phyloP scores from a whole-genome alignment of 64 coral and sea anemone species.

The Exaiptasia diaphana region DNA sequence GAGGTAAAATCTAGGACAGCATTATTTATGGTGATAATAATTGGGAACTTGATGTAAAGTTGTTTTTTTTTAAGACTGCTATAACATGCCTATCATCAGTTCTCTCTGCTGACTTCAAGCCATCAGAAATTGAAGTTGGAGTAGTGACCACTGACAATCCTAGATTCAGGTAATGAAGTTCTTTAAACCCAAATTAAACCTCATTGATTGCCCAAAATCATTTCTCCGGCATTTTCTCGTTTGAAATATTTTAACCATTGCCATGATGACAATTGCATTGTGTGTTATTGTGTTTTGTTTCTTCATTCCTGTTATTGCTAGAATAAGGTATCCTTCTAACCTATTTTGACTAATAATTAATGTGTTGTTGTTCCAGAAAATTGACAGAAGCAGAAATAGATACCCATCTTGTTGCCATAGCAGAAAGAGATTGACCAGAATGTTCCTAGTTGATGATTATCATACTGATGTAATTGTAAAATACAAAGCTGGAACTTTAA shows the following conservation, averaged over 20 bases:
- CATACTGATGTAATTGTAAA: no score
- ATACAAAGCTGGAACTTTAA: no score
- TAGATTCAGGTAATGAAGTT: conserved; percentile 70
- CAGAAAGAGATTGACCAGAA: conserved; percentile 72
- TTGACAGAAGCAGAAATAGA: conserved; percentile 95
- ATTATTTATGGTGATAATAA: background rate
- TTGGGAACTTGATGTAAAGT: background rate
- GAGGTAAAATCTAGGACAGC: conserved; percentile 37
- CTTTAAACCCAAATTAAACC: background rate
- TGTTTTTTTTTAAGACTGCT: conserved; percentile 61
- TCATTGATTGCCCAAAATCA: background rate
- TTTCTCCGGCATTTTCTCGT: background rate
- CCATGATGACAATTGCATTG: no score
- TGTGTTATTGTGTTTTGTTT: no score
- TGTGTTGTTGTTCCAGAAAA: conserved; percentile 27
- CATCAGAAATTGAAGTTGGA: conserved; percentile 98
- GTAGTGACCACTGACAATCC: conserved; percentile 89
- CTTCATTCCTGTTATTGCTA: no score
- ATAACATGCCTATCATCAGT: conserved; percentile 92
- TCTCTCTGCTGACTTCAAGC: conserved; percentile 97
- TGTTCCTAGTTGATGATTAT: background rate
- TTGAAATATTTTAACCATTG: no score
- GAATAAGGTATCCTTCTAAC: no score
- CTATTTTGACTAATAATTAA: background rate
- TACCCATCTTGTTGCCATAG: conserved; percentile 88